Evolutionary conservation across 2,797 vertebrate genomes (phyloP).

Genomic region (Cirrhinus mrigala): DNA sequence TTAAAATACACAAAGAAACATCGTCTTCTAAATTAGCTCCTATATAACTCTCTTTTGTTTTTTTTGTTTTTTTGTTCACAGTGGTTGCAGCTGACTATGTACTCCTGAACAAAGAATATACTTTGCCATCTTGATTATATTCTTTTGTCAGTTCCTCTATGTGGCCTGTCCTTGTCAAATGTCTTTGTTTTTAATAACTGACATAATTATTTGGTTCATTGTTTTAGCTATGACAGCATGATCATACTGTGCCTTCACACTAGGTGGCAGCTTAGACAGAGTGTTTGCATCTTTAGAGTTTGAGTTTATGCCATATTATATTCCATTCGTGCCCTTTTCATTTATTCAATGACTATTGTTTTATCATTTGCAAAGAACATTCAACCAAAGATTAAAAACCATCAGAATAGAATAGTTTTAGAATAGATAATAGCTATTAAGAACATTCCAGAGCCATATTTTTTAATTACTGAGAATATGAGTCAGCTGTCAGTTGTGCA

Average conservation of each 20-base stretch:
- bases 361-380: background rate
- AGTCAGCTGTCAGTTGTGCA: conserved; percentile 18
- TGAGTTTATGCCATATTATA: background rate
- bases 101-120: conserved; percentile 79
- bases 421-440: background rate
- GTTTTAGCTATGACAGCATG: conserved; percentile 15
- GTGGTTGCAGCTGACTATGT: conserved; percentile 95
- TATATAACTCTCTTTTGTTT: conserved; percentile 8
- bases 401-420: background rate
- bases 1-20: background rate
- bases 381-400: background rate
- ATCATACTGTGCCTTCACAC: conserved; percentile 25
- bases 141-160: background rate
- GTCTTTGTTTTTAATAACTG: conserved; percentile 15
- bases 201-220: conserved; percentile 26
- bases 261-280: conserved; percentile 50
- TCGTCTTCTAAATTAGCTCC: background rate
- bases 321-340: background rate
- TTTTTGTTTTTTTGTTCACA: conserved; percentile 64
- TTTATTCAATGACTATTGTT: background rate
- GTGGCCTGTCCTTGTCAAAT: background rate
- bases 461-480: conserved; percentile 1
- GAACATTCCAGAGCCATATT: background rate
- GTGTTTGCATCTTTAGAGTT: background rate
- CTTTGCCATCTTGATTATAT: background rate